These are phyloP conservation scores for Hestina assimilis DNA, from an alignment of 1,140 invertebrate species.

Conservation along the genomic window DNA sequence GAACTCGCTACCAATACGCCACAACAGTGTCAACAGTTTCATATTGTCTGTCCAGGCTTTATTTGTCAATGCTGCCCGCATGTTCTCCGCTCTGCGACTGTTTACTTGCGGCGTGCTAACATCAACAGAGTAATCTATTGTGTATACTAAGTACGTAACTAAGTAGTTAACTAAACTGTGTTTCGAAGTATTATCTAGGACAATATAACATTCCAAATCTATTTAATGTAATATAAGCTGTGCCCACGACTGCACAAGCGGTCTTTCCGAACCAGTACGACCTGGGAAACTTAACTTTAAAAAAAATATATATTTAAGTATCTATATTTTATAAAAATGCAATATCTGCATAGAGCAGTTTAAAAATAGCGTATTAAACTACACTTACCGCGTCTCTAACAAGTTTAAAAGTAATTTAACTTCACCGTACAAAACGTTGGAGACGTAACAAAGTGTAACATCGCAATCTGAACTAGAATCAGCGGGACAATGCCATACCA, in stretches of 20 bases:
- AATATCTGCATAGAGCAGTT: background rate
- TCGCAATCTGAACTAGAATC: conserved; percentile 10
- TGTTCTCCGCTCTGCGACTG: conserved; percentile 13
- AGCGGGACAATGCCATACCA: conserved; percentile 6
- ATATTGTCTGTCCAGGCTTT: background rate
- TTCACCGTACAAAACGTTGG: conserved; percentile 6
- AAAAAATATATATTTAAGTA: no score
- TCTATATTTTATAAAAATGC: background rate
- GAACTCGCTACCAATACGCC: background rate
- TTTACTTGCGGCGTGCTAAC: conserved; percentile 4
- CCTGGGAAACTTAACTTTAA: no score
- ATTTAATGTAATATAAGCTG: no score
- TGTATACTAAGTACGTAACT: background rate
- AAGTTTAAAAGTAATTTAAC: conserved; percentile 20
- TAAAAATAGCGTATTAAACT: background rate
- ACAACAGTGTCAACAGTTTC: background rate
- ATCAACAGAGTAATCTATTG: background rate
- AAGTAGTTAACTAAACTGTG: no score
- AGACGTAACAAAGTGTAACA: conserved; percentile 7
- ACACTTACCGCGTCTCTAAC: background rate
- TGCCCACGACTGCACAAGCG: no score
- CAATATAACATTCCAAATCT: no score
- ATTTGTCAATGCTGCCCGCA: conserved; percentile 8
- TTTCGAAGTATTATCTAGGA: no score
- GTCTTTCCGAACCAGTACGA: no score